A percentile compares a stretch with the other conserved stretches of the same genome.
phyloP scores from a whole-genome alignment of 2,113 vertebrate species.

The Nibea albiflora region DNA sequence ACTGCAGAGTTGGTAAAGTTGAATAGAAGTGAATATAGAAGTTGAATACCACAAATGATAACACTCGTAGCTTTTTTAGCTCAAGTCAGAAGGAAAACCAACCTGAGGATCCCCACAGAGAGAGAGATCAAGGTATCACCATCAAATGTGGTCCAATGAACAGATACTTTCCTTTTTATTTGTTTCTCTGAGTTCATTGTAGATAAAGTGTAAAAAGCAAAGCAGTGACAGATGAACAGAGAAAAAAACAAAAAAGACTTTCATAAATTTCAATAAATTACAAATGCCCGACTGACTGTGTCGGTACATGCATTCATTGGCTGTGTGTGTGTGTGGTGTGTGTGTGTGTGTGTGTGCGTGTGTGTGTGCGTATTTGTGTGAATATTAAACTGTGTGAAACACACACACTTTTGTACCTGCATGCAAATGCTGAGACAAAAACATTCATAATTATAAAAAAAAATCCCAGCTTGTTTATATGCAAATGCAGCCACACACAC shows the following conservation, averaged over 20 bases:
- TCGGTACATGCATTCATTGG: constrained; percentile 25
- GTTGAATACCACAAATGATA: too few relatives aligned
- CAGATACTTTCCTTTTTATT: constrained; percentile 7
- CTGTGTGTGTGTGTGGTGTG: constrained; percentile 40
- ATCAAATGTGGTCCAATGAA: neutral
- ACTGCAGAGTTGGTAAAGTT: too few relatives aligned
- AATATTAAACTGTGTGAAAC: constrained; percentile 65
- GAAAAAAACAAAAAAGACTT: neutral
- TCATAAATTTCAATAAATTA: constrained; percentile 72
- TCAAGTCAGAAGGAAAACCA: neutral
- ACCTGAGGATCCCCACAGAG: neutral
- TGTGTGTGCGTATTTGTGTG: constrained; percentile 37
- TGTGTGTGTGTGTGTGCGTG: constrained; percentile 45
- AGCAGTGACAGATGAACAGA: constrained; percentile 42
- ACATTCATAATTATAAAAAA: constrained; percentile 13
- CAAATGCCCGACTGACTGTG: constrained; percentile 34
- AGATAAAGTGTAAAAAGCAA: constrained; percentile 12
- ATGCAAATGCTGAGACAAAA: constrained; percentile 1
- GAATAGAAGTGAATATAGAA: too few relatives aligned
- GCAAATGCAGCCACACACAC: constrained; percentile 31
- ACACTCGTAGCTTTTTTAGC: too few relatives aligned
- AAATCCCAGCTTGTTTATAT: constrained; percentile 39
- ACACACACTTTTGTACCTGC: neutral
- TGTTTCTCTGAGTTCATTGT: neutral
- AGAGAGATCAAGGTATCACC: neutral